These are phyloP conservation scores for Polypedilum vanderplanki DNA, from an alignment of 1,140 invertebrate species.

Conservation along the genomic window DNA sequence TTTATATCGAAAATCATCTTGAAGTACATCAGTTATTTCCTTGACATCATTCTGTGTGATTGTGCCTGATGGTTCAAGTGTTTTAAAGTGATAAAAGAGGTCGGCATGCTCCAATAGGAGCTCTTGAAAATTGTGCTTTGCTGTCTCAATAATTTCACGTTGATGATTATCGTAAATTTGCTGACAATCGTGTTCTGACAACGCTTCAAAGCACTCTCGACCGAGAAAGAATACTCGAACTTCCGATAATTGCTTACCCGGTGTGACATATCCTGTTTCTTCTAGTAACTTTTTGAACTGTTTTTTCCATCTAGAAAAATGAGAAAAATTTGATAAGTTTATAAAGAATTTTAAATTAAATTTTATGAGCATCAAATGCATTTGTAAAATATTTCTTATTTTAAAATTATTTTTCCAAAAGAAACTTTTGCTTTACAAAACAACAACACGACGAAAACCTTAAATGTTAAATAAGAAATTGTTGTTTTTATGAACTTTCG, in stretches of 20 bases:
- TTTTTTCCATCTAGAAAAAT: slow-evolving; percentile 65
- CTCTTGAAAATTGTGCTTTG: slow-evolving; percentile 90
- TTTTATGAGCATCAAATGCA: too few species aligned
- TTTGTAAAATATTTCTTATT: too few species aligned
- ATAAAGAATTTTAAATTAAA: too few species aligned
- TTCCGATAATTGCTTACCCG: slow-evolving; percentile 86
- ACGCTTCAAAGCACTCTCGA: slow-evolving; percentile 85
- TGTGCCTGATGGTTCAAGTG: slow-evolving; percentile 78
- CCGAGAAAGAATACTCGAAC: slow-evolving; percentile 91
- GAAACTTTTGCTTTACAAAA: too few species aligned
- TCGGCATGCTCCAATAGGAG: slow-evolving; percentile 88
- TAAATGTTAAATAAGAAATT: too few species aligned
- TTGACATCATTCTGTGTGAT: slow-evolving; percentile 92
- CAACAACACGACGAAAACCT: too few species aligned
- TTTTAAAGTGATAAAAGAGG: slow-evolving; percentile 89
- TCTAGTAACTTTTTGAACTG: slow-evolving; percentile 91
- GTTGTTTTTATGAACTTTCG: background rate
- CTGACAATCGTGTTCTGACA: slow-evolving; percentile 84
- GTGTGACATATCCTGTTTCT: slow-evolving; percentile 89
- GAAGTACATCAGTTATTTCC: slow-evolving; percentile 84
- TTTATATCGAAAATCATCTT: slow-evolving; percentile 90
- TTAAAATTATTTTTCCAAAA: too few species aligned
- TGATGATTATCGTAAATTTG: slow-evolving; percentile 94
- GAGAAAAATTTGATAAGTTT: slow-evolving; percentile 30
- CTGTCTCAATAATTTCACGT: slow-evolving; percentile 80